Percentiles rank a stretch among this genome's conserved stretches.
Evolutionary conservation across 2,888 invertebrate genomes (phyloP).

Genomic region (Orgyia antiqua): DNA sequence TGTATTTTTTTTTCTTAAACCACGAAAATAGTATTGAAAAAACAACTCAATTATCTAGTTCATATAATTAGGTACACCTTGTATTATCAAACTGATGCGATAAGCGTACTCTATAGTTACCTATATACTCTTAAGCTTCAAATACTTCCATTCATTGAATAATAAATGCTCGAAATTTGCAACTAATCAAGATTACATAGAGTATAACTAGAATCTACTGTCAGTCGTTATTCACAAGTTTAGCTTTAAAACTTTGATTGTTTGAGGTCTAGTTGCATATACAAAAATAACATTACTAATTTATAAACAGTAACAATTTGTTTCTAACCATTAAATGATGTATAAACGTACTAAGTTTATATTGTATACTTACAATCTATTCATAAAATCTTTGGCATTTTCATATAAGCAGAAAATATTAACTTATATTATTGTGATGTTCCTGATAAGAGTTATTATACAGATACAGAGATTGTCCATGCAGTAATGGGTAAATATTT

Average conservation of each 20-base stretch:
- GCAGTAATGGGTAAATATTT: conserved; percentile 22
- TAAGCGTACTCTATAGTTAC: too few relatives aligned
- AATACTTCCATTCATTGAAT: conserved; percentile 21
- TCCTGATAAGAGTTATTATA: conserved; percentile 18
- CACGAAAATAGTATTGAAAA: too few relatives aligned
- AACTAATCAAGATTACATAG: conserved; percentile 41
- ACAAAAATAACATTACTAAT: conserved; percentile 64
- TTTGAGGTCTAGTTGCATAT: conserved; percentile 59
- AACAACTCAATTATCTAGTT: too few relatives aligned
- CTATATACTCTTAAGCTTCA: too few relatives aligned
- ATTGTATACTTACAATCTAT: conserved; percentile 63
- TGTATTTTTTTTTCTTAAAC: too few relatives aligned
- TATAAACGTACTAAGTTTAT: conserved; percentile 37
- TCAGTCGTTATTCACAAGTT: conserved; percentile 68
- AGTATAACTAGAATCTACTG: conserved; percentile 51
- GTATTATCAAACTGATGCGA: too few relatives aligned
- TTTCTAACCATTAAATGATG: conserved; percentile 58
- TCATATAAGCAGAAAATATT: conserved; percentile 46
- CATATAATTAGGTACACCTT: too few relatives aligned
- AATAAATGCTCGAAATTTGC: conserved; percentile 43
- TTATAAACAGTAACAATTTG: conserved; percentile 72
- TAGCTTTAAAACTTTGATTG: conserved; percentile 54
- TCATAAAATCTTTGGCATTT: conserved; percentile 72
- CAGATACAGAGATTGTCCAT: conserved; percentile 14
- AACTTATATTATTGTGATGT: conserved; percentile 49